Evolutionary conservation across 2,888 invertebrate species (phyloP), one percentile per base, ranked within the genome.

Genomic region (Cenopis cana): DNA sequence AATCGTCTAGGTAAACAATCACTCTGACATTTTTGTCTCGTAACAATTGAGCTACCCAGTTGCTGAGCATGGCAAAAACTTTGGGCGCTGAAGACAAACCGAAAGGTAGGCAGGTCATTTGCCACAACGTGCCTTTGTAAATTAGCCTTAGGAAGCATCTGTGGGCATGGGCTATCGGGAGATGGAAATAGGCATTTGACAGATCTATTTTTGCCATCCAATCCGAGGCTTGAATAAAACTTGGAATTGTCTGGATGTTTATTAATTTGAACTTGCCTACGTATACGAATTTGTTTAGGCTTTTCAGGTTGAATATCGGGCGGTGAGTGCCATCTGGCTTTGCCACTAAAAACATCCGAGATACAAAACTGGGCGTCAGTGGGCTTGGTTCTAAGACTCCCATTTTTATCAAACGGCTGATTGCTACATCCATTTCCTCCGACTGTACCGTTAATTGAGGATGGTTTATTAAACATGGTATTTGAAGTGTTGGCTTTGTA

Each of bases 191-290:
- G 12, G 52, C 52, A 18, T 52, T 52, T 52, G 52, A 52, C 20
- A 52, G 12, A 20, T 52, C 18, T 10, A 52, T 52, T 52, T 52
- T 52, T 10, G 20, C 20, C 52, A 52, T 52, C 52, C 52, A 52
- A 12, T 52, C 52, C 11, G 52, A 52, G 12, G 52, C 52, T 10
- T 52, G 52, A 11, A 52, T 11, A 20, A 18, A 18, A 2, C 12
- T 52, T 20, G 18, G 52, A 4, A 52, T 18, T 20, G 18, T 12
- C 12, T 18, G 52, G 1, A 52, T 12, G 20, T 52, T 56, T 56
- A 56, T 56, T 29, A 33, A 29, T 29, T 56, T 56, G 56, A 56
- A 56, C 10, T 56, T 9, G n/a, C 56, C 56, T n/a, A 56, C 17
- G 4, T 56, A 33, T 56, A 36, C 56, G 9, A 56, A 33, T 33